Evolutionary conservation across 2,113 vertebrate genomes (phyloP).

Genomic region (Myrmophylax atrothorax): DNA sequence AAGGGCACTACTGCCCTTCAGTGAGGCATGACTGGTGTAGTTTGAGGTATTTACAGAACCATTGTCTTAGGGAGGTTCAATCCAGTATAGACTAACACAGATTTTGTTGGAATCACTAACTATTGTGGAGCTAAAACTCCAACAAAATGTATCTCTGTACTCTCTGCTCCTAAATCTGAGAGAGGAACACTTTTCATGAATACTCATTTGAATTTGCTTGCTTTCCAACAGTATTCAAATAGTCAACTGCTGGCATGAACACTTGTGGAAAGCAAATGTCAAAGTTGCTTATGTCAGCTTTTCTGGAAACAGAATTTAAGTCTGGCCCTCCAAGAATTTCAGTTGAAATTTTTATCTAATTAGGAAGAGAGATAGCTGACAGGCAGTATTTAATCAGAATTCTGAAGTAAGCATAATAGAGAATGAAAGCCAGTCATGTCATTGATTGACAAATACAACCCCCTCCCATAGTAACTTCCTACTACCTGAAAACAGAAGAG

Average conservation of each 20-base stretch:
- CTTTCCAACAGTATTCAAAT: slow-evolving; percentile 25
- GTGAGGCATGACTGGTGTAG: not conserved
- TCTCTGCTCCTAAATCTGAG: not conserved
- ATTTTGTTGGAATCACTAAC: not conserved
- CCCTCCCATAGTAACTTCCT: not conserved
- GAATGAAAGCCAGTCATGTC: not conserved
- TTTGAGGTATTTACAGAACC: not conserved
- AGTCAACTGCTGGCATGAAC: not conserved
- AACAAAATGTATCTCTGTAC: not conserved
- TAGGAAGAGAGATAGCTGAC: not conserved
- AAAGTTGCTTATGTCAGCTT: not conserved
- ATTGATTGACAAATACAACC: not conserved
- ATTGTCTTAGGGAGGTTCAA: not conserved
- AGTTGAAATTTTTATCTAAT: not conserved
- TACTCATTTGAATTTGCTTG: not conserved
- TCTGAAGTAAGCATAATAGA: not conserved
- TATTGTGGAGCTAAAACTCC: not conserved
- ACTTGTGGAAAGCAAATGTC: not conserved
- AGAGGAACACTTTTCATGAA: not conserved
- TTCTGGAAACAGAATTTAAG: not conserved
- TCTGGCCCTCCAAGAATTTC: not conserved
- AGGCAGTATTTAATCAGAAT: not conserved
- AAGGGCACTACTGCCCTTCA: not conserved
- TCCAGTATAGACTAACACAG: not conserved
- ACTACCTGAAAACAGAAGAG: not conserved